These are phyloP conservation scores for Anomalospiza imberbis DNA, from an alignment of 2,797 vertebrate species.

Conservation along the genomic window DNA sequence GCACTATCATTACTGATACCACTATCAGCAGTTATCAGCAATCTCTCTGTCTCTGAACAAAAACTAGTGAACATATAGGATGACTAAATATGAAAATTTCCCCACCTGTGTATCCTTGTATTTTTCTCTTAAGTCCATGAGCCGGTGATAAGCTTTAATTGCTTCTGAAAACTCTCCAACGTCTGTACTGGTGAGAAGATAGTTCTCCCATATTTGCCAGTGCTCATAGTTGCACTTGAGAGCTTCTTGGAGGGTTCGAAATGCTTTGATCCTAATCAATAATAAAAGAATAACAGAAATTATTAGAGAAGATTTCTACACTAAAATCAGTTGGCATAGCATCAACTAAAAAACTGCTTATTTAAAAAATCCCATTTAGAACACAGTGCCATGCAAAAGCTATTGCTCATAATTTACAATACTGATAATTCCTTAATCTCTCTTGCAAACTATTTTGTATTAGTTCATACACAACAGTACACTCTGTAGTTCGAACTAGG, in stretches of 20 bases:
- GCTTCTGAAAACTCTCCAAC: slow-evolving; percentile 91
- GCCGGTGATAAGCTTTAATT: slow-evolving; percentile 91
- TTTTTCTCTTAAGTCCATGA: slow-evolving; percentile 91
- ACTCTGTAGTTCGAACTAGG: background rate
- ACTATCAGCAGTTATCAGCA: background rate
- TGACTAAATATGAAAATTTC: background rate
- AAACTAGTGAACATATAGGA: background rate
- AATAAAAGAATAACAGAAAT: background rate
- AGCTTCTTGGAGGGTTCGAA: slow-evolving; percentile 91
- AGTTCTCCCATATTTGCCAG: slow-evolving; percentile 99
- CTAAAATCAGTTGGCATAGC: background rate
- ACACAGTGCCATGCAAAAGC: background rate
- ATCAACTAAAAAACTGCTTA: background rate
- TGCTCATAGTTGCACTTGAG: slow-evolving; percentile 95
- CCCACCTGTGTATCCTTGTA: slow-evolving; percentile 92
- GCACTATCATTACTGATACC: background rate
- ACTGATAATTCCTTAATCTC: background rate
- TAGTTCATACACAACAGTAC: background rate
- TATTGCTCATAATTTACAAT: background rate
- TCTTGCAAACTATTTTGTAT: background rate
- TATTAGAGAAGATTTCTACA: background rate
- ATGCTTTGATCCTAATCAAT: slow-evolving; percentile 84
- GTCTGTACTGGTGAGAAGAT: slow-evolving; percentile 86
- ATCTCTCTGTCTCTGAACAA: background rate
- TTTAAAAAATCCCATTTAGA: background rate